phyloP scores from a whole-genome alignment of 2,113 vertebrate species.

The Eidolon helvum region DNA sequence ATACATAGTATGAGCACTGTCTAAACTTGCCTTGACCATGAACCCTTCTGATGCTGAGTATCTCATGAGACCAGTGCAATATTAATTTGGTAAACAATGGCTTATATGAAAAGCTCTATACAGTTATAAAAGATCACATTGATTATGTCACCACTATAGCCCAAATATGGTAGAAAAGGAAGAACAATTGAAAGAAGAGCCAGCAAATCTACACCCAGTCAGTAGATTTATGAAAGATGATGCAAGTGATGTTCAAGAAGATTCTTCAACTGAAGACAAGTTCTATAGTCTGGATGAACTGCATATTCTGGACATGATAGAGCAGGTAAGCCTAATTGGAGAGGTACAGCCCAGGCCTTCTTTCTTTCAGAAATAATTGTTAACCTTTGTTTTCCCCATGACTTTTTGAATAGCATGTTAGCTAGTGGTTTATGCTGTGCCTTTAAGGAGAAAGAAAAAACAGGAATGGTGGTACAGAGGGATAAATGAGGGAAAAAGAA shows the following conservation, averaged over 20 bases:
- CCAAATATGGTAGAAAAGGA: conserved; percentile 40
- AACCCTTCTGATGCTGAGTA: neutral
- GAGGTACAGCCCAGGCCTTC: neutral
- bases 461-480: neutral
- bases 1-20: neutral
- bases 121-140: conserved; percentile 1
- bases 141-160: conserved; percentile 47
- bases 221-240: conserved; percentile 46
- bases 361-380: neutral
- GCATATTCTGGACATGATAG: conserved; percentile 67
- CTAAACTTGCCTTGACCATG: neutral
- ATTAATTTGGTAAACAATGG: neutral
- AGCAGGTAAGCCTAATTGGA: conserved; percentile 57
- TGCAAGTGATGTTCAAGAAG: conserved; percentile 51
- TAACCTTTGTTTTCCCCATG: neutral
- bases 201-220: neutral
- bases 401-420: neutral
- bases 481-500: neutral
- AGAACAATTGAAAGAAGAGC: conserved; percentile 41
- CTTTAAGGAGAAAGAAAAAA: neutral
- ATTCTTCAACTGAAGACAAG: conserved; percentile 63
- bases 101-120: conserved; percentile 15
- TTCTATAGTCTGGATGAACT: conserved; percentile 66
- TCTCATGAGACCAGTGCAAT: neutral
- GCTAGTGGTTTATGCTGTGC: neutral